These are phyloP conservation scores for Drosophila sturtevanti DNA, from an alignment of 1,140 invertebrate species.

Conservation along the genomic window DNA sequence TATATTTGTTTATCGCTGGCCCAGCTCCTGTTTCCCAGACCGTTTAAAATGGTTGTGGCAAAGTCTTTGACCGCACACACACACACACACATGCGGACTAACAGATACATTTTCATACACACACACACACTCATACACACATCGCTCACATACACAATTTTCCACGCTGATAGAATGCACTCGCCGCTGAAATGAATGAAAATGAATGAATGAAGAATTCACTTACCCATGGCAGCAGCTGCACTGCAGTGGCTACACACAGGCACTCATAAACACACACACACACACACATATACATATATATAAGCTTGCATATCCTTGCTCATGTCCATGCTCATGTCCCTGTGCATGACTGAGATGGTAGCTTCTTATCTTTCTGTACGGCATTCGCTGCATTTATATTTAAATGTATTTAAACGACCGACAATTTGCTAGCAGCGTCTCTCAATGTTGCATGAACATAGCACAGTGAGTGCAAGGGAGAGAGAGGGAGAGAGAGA, in stretches of 20 bases:
- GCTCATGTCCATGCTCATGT: conserved; percentile 33
- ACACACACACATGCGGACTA: conserved; percentile 2
- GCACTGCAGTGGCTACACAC: conserved; percentile 26
- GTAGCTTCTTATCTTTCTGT: conserved; percentile 59
- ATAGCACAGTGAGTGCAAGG: conserved; percentile 23
- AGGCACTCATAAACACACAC: not conserved
- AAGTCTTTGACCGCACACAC: conserved; percentile 47
- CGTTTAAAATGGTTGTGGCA: conserved; percentile 62
- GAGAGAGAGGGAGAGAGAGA: not conserved
- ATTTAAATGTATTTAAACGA: conserved; percentile 82
- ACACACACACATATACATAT: not conserved
- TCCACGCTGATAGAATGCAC: conserved; percentile 59
- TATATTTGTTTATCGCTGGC: conserved; percentile 72
- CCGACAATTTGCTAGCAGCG: conserved; percentile 78
- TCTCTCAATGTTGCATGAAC: conserved; percentile 46
- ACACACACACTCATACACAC: not conserved
- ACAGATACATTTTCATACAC: not conserved
- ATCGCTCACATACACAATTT: conserved; percentile 40
- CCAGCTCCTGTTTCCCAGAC: conserved; percentile 42
- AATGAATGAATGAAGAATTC: conserved; percentile 74
- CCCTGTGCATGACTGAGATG: conserved; percentile 36
- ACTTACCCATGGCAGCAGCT: conserved; percentile 42
- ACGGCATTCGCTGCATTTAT: conserved; percentile 62
- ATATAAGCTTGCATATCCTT: not conserved
- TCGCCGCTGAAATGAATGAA: conserved; percentile 58